Evolutionary conservation across 2,888 invertebrate genomes (phyloP), one percentile per base, ranked within the genome.

Genomic region (Uropetala carovei): DNA sequence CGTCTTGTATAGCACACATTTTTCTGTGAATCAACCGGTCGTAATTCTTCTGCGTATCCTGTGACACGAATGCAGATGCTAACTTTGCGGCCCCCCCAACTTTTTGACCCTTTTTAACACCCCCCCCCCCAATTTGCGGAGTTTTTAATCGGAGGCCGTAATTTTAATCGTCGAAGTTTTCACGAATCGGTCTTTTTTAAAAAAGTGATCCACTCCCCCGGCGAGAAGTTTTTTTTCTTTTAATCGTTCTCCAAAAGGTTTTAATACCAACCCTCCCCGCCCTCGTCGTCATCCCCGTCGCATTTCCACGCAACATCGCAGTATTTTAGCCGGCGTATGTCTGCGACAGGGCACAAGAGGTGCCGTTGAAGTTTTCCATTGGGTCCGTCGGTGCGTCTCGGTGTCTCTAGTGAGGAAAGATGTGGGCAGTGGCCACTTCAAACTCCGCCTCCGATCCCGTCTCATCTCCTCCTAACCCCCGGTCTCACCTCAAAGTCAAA

Each of bases 401-500:
- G 16, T n/a, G 64, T 43, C 43, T 43, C 43, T 43, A 43, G 43
- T 43, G 43, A 43, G 43, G 43, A 7, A 64, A 64, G 22, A 75
- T 75, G 75, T 75, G 75, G 75, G 27, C 75, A 75, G 75, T 75
- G 75, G 75, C 75, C 27, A 75, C 75, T 75, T 75, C 75, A 27
- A 75, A 75, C 27, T 75, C 75, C 75, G 68, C n/a, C 68, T 68
- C 68, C 68, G 68, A 68, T 0, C 18, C n/a, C 68, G 75, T 27
- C 22, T 27, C 75, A 75, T 75, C 75, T 75, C 75, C 22, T 75
- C 68, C 68, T 68, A 68, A 68, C 68, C 75, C 75, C 22, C 75
- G 75, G 27, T 75, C 75, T 75, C 75, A 75, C 75, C 75, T 75
- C 75, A 75, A 75, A 75, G 75, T 75, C 75, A 75, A 75, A 75